Percentiles rank a stretch among this genome's conserved stretches.
Conservation (phyloP, 2,888 invertebrate genomes). For the Plebejus melissa region DNA sequence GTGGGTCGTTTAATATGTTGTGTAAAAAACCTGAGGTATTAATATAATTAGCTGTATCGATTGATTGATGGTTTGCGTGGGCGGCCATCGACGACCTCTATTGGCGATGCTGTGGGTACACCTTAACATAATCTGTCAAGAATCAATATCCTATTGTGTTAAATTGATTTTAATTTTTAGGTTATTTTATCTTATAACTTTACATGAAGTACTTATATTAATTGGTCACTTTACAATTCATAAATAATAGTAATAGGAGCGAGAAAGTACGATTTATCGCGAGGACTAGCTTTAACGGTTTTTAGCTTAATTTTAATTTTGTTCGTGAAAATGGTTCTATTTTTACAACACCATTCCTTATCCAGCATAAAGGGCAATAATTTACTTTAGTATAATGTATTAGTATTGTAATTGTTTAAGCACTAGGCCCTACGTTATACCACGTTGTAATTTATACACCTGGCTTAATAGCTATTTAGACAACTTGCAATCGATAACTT, state of each 20-base stretch:
- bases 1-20: neutral
- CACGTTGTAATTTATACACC: neutral
- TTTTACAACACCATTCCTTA: neutral
- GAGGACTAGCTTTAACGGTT: too few species aligned
- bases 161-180: neutral
- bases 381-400: constrained; percentile 13
- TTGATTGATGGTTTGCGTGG: constrained; percentile 15
- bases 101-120: neutral
- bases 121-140: neutral
- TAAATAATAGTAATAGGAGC: too few species aligned
- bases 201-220: too few species aligned
- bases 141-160: neutral
- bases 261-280: too few species aligned
- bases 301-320: too few species aligned
- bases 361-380: neutral
- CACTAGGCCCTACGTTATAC: neutral
- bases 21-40: constrained; percentile 4
- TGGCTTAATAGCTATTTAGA: too few species aligned
- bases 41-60: constrained; percentile 18
- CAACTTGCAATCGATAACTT: too few species aligned
- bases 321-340: neutral
- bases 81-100: neutral
- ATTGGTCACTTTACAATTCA: too few species aligned
- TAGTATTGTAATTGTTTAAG: constrained; percentile 19
- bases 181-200: too few species aligned